These are phyloP conservation scores for Paratrypauchen microcephalus DNA, from an alignment of 2,797 vertebrate species.

Conservation along the genomic window DNA sequence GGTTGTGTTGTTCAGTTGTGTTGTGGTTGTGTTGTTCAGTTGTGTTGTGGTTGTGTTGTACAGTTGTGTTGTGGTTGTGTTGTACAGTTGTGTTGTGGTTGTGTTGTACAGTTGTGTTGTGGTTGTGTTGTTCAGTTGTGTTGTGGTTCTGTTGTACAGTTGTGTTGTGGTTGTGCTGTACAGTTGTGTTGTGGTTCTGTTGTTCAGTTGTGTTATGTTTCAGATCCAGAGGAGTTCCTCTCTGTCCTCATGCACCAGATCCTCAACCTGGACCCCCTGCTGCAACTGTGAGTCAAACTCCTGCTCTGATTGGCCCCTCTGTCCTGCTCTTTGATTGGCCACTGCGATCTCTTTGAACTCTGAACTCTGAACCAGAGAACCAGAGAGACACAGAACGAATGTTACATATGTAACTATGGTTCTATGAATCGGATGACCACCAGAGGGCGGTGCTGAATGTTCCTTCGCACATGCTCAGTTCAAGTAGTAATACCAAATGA, in stretches of 20 bases:
- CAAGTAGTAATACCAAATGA: too few species aligned
- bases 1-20: not conserved
- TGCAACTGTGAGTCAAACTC: constrained; percentile 81
- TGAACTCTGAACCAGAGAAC: too few species aligned
- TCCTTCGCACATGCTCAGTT: too few species aligned
- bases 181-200: not conserved
- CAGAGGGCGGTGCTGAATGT: too few species aligned
- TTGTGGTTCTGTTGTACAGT: too few species aligned
- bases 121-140: too few species aligned
- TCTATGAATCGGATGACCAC: too few species aligned
- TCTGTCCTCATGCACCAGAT: constrained; percentile 87
- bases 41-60: not conserved
- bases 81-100: not conserved
- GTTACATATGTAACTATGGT: too few species aligned
- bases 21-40: too few species aligned
- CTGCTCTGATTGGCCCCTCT: not conserved
- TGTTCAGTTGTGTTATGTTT: too few species aligned
- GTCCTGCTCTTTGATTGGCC: not conserved
- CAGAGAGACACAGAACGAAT: too few species aligned
- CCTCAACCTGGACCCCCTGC: constrained; percentile 83
- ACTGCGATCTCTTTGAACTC: too few species aligned
- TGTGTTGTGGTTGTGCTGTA: not conserved
- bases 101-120: not conserved
- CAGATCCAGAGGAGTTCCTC: constrained; percentile 93
- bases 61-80: not conserved